Evolutionary conservation across 1,140 invertebrate species (phyloP), one percentile per base, ranked within the genome.

Genomic region (Solenopsis fugax): DNA sequence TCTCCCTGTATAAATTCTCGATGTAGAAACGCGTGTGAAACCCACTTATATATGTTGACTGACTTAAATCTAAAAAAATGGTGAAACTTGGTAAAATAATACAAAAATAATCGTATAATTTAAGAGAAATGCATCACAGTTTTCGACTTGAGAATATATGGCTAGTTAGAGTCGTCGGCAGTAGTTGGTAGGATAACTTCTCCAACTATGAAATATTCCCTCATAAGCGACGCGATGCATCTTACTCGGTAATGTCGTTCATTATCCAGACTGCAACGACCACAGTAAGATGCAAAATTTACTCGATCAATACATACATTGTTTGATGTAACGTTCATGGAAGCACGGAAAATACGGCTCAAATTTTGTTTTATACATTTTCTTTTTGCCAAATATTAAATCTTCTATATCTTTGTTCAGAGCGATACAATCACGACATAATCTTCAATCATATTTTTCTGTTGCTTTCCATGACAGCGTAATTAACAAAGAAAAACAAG

Each of bases 201-300:
- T 85, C 62, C 85, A 85, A 91, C 91, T 89, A 92, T 92, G 90
- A 93, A 92, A 93, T 92, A 92, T 92, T 85, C 65, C 62, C 91
- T 87, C 86, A 84, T 92, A 89, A 92, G 84, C 91, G 88, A 69
- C 82, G 34, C 62, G 86, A 87, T 73, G 81, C 73, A 73, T 88
- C 89, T 89, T 76, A 76, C 62, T 37, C 67, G 65, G 54, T 88
- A 88, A 93, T 90, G 90, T 76, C 87, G 88, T 92, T 91, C 89
- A 91, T 93, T 94, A 93, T 75, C 69, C 86, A 75, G 45, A 60
- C 52, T 54, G 87, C 65, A 52, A 65, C 78, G 84, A 89, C 85
- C 88, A 85, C 72, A 84, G 62, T 69, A 65, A 90, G 64, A 29
- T 54, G 75, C 48, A 50, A n/a, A 88, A 88, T 75, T 88, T 76